Evolutionary conservation across 2,113 vertebrate species (phyloP).

Genomic region (Mellivora capensis): DNA sequence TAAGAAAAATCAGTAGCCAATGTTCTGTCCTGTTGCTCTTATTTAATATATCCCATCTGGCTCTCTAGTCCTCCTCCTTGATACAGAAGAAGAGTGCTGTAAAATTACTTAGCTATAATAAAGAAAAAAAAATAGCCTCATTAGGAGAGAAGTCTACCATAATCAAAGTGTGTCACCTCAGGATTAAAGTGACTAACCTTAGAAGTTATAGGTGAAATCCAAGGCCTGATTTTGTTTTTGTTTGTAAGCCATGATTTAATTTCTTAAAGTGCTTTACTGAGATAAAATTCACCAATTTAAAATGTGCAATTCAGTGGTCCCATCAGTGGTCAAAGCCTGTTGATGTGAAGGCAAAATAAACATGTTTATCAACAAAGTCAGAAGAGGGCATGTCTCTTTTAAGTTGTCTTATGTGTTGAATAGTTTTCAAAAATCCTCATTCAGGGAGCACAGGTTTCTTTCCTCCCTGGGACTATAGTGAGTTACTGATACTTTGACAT

Average conservation of each 20-base stretch:
- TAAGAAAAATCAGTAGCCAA: background rate
- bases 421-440: background rate
- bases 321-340: background rate
- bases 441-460: background rate
- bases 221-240: background rate
- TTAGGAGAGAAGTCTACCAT: background rate
- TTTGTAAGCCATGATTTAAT: conserved; percentile 17
- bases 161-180: background rate
- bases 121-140: background rate
- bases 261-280: background rate
- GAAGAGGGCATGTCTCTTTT: background rate
- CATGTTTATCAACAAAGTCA: background rate
- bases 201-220: background rate
- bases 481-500: background rate
- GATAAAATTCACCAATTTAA: background rate
- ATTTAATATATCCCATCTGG: background rate
- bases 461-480: background rate
- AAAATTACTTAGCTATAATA: background rate
- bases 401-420: background rate
- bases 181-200: background rate
- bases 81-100: background rate
- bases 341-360: background rate
- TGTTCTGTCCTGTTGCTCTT: background rate
- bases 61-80: background rate
- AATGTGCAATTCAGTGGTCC: background rate